These are phyloP conservation scores for Pomatorhinus ruficollis DNA, from an alignment of 2,113 vertebrate species.

Conservation along the genomic window DNA sequence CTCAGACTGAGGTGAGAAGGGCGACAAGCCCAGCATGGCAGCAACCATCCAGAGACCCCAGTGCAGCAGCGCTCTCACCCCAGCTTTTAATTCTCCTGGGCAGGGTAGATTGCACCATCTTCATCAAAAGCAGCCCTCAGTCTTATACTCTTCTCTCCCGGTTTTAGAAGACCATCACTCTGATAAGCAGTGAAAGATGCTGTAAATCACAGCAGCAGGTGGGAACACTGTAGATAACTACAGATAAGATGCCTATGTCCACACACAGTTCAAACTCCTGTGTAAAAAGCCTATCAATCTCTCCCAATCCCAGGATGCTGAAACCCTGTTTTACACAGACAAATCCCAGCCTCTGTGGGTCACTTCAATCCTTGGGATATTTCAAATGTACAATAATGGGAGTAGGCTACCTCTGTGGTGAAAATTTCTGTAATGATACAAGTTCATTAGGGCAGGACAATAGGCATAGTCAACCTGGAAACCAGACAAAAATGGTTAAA, in stretches of 20 bases:
- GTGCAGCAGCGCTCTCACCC: background rate
- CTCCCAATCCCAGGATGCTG: background rate
- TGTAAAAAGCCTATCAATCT: background rate
- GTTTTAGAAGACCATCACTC: background rate
- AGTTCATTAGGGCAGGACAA: background rate
- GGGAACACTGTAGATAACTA: background rate
- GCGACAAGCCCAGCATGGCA: background rate
- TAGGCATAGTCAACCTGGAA: background rate
- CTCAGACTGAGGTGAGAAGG: background rate
- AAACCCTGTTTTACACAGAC: background rate
- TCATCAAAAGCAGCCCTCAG: background rate
- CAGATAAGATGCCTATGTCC: background rate
- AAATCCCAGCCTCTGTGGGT: background rate
- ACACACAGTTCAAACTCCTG: background rate
- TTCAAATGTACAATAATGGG: background rate
- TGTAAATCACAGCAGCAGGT: background rate
- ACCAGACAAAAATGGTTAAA: background rate
- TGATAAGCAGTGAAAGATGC: background rate
- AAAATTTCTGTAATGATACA: background rate
- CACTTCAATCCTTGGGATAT: background rate
- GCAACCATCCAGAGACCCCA: background rate
- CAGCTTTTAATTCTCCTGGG: background rate
- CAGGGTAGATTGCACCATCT: background rate
- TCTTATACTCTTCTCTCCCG: background rate
- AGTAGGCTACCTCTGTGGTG: background rate